phyloP scores from a whole-genome alignment of 2,888 invertebrate genomes.

The Epistrophe eligans region DNA sequence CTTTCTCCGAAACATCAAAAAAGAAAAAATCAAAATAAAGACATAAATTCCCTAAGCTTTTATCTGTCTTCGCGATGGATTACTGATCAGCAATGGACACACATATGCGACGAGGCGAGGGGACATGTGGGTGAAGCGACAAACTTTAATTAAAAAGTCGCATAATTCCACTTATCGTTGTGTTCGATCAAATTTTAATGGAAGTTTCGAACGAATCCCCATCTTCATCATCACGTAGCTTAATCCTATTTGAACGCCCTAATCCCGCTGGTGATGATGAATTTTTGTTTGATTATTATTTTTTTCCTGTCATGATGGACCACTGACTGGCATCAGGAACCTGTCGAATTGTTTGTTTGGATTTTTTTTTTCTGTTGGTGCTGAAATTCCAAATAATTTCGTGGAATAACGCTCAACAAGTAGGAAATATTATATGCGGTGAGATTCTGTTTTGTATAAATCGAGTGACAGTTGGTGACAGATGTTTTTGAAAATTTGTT shows the following conservation, averaged over 20 bases:
- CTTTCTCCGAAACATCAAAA: constrained; percentile 56
- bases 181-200: constrained; percentile 61
- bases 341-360: constrained; percentile 53
- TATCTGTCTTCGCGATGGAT: constrained; percentile 18
- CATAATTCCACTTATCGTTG: constrained; percentile 45
- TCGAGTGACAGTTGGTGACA: constrained; percentile 67
- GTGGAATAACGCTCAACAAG: constrained; percentile 51
- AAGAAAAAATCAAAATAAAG: constrained; percentile 17
- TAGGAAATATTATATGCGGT: constrained; percentile 28
- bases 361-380: constrained; percentile 35
- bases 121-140: background rate
- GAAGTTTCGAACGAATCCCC: constrained; percentile 50
- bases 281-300: constrained; percentile 4
- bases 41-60: constrained; percentile 52
- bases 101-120: background rate
- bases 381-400: constrained; percentile 69
- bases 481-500: constrained; percentile 61
- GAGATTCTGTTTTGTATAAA: constrained; percentile 34
- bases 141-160: constrained; percentile 63
- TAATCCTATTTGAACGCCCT: constrained; percentile 68
- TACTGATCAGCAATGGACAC: background rate
- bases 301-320: constrained; percentile 5
- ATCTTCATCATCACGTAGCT: constrained; percentile 51
- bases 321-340: constrained; percentile 30
- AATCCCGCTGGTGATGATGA: constrained; percentile 70